Conservation (phyloP, 1,140 invertebrate species). For the Drosophila hydei region DNA sequence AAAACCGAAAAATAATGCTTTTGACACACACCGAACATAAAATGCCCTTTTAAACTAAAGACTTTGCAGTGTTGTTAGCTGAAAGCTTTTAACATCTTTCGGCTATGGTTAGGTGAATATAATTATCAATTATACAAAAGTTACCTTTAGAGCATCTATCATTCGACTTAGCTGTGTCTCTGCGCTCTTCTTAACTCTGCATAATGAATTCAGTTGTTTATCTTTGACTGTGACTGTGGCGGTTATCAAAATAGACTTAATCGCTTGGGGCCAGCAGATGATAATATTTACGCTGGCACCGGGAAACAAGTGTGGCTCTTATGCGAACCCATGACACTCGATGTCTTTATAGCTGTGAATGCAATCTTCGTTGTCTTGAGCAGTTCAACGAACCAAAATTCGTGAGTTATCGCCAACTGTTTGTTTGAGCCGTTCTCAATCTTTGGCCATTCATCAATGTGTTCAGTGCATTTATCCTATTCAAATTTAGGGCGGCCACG, state of each 20-base stretch:
- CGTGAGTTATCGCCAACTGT: conserved; percentile 4
- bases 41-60: no score
- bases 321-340: conserved; percentile 1
- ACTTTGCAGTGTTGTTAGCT: no score
- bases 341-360: conserved; percentile 5
- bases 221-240: conserved; percentile 10
- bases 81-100: no score
- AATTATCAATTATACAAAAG: background rate
- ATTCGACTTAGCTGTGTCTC: background rate
- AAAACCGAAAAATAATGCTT: no score
- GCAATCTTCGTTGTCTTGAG: background rate
- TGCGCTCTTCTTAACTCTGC: background rate
- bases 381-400: background rate
- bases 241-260: conserved; percentile 50
- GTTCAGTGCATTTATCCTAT: conserved; percentile 34
- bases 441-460: conserved; percentile 28
- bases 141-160: background rate
- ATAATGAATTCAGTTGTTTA: conserved; percentile 56
- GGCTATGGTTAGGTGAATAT: no score
- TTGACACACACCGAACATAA: no score
- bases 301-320: conserved; percentile 26
- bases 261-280: conserved; percentile 20
- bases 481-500: conserved; percentile 12
- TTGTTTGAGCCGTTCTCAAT: conserved; percentile 2
- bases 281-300: conserved; percentile 62